Evolutionary conservation across 1,140 invertebrate genomes (phyloP), one percentile per base, ranked within the genome.

Genomic region (Euwallacea fornicatus): DNA sequence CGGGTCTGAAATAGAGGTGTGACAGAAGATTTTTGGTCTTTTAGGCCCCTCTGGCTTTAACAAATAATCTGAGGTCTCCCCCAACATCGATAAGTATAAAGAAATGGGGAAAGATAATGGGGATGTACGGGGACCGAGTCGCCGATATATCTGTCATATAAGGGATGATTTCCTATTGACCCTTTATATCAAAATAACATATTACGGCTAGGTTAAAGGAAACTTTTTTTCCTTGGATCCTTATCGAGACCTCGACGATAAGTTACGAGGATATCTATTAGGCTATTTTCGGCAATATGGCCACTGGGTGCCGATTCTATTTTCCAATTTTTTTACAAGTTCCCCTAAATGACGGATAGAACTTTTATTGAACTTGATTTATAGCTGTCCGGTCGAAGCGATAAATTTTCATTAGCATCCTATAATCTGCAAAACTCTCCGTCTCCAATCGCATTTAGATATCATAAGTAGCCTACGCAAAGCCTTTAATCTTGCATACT

Each of bases 151-250:
- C 69, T 71, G 69, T 71, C 69, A 71, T 71, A 71, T 71, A 71
- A 66, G 62, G 56, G 63, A 66, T 71, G 53, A 71, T 71, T 71
- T 71, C 60, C 50, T 70, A 70, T 70, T 70, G 69, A 70, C 69
- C 69, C 58, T 59, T 66, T 66, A 66, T 66, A 71, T 71, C 69
- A 66, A 71, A 71, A 71, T 71, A 71, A 71, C 63, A 71, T 71
- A 71, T 71, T 71, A 58, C 43, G 42, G 60, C 44, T 55, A 41
- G 44, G 16, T 50, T 43, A 66, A 66, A 60, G 46, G 66, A 65
- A 59, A 66, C 10, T 59, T 66, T 71, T n/a, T 46, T 68, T 60
- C 60, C 16, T 54, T 16, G 13, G 46, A 59, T 68, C 8, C 15
- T n/a, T 50, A 50, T 68, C 66, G 56, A 9, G 58, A 11, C 53